A percentile compares a stretch with the other conserved stretches of the same genome.
These are phyloP conservation scores for Erethizon dorsatum DNA, from an alignment of 2,797 vertebrate genomes.

Conservation along the genomic window DNA sequence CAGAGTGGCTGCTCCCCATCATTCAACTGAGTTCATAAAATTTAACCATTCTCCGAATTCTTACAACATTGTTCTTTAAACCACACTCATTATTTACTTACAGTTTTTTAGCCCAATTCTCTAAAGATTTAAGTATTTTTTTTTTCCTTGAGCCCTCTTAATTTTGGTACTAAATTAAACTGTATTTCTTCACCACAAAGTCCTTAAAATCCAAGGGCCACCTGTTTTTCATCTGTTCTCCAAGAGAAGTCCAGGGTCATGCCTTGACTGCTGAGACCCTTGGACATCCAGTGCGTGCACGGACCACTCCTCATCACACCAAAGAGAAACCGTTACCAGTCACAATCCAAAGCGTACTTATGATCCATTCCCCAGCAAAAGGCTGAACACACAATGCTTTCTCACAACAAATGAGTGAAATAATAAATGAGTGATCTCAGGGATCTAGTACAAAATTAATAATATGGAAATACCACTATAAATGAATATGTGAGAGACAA, in stretches of 20 bases:
- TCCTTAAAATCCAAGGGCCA: not conserved
- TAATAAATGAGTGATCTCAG: not conserved
- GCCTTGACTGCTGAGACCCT: not conserved
- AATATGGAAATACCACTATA: not conserved
- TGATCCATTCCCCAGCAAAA: not conserved
- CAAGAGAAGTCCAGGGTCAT: not conserved
- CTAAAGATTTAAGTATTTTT: not conserved
- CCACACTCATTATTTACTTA: not conserved
- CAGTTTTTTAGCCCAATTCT: not conserved
- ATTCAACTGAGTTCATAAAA: not conserved
- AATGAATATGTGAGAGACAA: not conserved
- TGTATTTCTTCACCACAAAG: not conserved
- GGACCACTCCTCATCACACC: not conserved
- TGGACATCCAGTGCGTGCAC: no score
- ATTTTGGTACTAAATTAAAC: not conserved
- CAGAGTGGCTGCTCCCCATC: rapidly evolving
- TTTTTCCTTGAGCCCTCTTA: not conserved
- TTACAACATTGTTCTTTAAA: not conserved
- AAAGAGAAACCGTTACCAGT: not conserved
- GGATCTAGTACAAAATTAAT: not conserved
- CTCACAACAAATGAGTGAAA: not conserved
- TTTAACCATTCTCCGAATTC: not conserved
- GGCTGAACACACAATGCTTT: not conserved
- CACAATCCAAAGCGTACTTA: not conserved
- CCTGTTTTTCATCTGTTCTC: not conserved